Conservation (phyloP, 2,797 vertebrate genomes). For the Hypotaenidia philippensis region DNA sequence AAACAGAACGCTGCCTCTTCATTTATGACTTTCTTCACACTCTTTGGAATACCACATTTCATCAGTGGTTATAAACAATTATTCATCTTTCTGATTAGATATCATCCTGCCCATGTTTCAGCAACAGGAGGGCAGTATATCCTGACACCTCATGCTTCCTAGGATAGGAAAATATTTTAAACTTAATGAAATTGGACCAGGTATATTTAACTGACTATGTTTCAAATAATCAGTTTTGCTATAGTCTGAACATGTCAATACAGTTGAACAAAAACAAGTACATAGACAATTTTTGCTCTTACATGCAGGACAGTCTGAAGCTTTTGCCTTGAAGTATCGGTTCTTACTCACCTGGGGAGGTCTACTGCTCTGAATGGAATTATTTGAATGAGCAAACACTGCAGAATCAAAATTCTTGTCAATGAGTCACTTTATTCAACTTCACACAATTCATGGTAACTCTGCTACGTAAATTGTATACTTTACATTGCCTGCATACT, state of each 20-base stretch:
- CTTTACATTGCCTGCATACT: neutral
- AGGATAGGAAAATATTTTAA: neutral
- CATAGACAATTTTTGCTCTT: neutral
- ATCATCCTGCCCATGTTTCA: neutral
- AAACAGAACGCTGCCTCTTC: neutral
- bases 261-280: neutral
- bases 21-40: neutral
- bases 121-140: neutral
- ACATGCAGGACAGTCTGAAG: neutral
- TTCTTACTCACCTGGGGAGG: constrained; percentile 41
- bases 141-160: neutral
- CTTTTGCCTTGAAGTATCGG: neutral
- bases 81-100: neutral
- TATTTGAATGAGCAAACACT: neutral
- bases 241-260: neutral
- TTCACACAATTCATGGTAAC: neutral
- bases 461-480: neutral
- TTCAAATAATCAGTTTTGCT: neutral
- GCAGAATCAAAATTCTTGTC: constrained; percentile 13
- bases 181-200: neutral
- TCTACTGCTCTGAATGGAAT: constrained; percentile 8
- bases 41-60: neutral
- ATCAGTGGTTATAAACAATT: neutral
- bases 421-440: neutral
- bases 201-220: neutral